A percentile compares a stretch with the other conserved stretches of the same genome.
Evolutionary conservation across 2,797 vertebrate genomes (phyloP).

Genomic region (Myotis myotis): DNA sequence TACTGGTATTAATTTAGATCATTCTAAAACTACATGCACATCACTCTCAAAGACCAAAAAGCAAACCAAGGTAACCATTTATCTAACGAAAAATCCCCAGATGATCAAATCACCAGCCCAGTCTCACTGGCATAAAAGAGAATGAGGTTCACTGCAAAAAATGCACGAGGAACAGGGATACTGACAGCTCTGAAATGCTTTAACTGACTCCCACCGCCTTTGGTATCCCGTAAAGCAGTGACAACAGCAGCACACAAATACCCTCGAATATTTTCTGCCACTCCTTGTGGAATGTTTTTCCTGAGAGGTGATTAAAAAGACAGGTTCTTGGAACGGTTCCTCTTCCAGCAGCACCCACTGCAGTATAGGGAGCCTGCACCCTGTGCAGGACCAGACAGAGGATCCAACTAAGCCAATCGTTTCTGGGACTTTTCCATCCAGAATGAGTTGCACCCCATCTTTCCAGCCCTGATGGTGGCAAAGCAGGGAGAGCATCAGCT

Average conservation of each 20-base stretch:
- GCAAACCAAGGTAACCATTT: not conserved
- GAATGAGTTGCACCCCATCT: not conserved
- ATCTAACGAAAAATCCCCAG: not conserved
- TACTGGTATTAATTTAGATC: not conserved
- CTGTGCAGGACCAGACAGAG: not conserved
- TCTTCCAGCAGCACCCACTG: not conserved
- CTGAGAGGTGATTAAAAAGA: not conserved
- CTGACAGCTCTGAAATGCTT: not conserved
- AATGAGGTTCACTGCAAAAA: not conserved
- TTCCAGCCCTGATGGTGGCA: not conserved
- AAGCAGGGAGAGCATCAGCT: not conserved
- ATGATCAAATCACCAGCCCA: not conserved
- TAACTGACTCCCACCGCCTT: not conserved
- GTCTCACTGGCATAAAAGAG: not conserved
- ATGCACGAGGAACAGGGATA: not conserved
- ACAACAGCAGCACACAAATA: not conserved
- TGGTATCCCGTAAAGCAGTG: not conserved
- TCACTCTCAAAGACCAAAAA: constrained; percentile 31
- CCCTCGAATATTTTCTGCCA: not conserved
- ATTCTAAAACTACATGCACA: not conserved
- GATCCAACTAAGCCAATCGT: not conserved
- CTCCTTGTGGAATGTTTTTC: not conserved
- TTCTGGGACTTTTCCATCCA: not conserved
- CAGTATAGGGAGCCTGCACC: not conserved
- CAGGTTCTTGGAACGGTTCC: not conserved